These are phyloP conservation scores for Xenentodon cancila DNA, from an alignment of 2,797 vertebrate species.

Conservation along the genomic window DNA sequence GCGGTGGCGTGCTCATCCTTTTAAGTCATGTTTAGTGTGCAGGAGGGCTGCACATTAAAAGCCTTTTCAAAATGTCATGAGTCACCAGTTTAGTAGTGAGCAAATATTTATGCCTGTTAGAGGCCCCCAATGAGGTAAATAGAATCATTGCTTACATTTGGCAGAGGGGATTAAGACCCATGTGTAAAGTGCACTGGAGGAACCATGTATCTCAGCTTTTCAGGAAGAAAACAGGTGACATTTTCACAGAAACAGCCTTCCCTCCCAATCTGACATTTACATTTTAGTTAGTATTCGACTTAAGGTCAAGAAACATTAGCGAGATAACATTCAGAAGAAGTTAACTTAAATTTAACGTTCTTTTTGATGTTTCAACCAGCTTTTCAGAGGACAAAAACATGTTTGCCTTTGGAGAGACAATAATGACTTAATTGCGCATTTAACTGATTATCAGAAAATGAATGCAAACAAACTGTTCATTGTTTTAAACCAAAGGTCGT, in stretches of 20 bases:
- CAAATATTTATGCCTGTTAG: slow-evolving; percentile 86
- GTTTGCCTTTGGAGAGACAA: not conserved
- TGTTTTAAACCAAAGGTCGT: too few species aligned
- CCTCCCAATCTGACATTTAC: slow-evolving; percentile 44
- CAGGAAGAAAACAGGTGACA: slow-evolving; percentile 57
- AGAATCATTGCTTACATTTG: slow-evolving; percentile 82
- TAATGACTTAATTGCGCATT: not conserved
- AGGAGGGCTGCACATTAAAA: slow-evolving; percentile 74
- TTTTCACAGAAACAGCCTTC: slow-evolving; percentile 55
- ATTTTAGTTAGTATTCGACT: slow-evolving; percentile 46
- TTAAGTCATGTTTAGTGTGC: slow-evolving; percentile 79
- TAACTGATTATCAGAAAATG: not conserved
- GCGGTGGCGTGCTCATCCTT: slow-evolving; percentile 66
- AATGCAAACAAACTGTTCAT: not conserved
- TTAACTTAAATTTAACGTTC: slow-evolving; percentile 24
- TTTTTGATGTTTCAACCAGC: slow-evolving; percentile 14
- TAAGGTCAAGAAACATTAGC: slow-evolving; percentile 29
- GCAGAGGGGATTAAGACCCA: slow-evolving; percentile 62
- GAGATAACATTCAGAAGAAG: slow-evolving; percentile 12
- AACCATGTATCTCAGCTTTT: slow-evolving; percentile 50
- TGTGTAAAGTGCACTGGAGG: slow-evolving; percentile 53
- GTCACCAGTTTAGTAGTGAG: slow-evolving; percentile 81
- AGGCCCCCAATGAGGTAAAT: slow-evolving; percentile 84
- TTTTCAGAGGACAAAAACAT: slow-evolving; percentile 3
- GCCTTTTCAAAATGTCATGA: slow-evolving; percentile 84